Evolutionary conservation across 2,113 vertebrate genomes (phyloP).

Genomic region (Pomatostomus ruficeps): DNA sequence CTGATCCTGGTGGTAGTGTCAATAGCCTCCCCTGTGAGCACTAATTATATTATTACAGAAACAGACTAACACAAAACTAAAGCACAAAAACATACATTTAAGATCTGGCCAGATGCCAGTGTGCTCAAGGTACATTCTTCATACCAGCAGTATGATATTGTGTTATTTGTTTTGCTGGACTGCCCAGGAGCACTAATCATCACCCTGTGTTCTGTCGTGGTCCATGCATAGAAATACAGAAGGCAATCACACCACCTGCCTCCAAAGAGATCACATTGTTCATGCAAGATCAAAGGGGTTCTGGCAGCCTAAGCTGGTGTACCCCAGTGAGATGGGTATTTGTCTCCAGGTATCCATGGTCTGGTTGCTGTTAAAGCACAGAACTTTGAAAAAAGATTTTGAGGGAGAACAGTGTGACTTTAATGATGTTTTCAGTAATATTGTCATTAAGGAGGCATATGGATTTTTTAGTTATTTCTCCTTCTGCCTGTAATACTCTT

Average conservation of each 20-base stretch:
- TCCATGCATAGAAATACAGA: neutral
- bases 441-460: neutral
- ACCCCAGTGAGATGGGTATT: neutral
- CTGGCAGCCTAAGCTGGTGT: neutral
- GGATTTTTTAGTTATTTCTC: neutral
- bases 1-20: constrained; percentile 61
- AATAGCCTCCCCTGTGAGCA: constrained; percentile 70
- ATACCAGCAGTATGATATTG: neutral
- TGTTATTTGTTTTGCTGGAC: neutral
- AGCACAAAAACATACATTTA: constrained; percentile 65
- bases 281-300: neutral
- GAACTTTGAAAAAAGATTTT: neutral
- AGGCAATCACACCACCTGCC: neutral
- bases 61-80: constrained; percentile 69
- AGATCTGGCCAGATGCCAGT: constrained; percentile 48
- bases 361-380: neutral
- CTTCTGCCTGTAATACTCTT: neutral
- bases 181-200: neutral
- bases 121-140: neutral
- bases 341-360: neutral
- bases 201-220: accelerated
- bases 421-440: neutral
- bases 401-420: neutral
- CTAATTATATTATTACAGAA: constrained; percentile 77
- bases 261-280: neutral